A percentile compares a stretch with the other conserved stretches of the same genome.
Conservation (phyloP, 1,140 invertebrate genomes). For the Coelopa frigida region DNA sequence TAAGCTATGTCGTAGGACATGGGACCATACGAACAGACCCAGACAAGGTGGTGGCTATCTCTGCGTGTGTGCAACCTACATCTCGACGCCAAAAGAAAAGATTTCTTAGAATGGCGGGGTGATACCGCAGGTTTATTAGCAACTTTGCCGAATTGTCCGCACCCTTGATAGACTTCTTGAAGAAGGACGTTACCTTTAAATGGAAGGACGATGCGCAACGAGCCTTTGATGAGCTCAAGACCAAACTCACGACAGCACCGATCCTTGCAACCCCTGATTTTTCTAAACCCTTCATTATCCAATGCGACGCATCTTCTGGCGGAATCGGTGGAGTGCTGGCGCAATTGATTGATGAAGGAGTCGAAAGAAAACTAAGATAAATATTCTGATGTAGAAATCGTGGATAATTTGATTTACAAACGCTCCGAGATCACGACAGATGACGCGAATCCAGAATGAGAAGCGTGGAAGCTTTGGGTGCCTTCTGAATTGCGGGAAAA, state of each 20-base stretch:
- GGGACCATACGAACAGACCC: conserved; percentile 36
- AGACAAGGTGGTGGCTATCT: conserved; percentile 18
- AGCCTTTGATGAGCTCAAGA: conserved; percentile 18
- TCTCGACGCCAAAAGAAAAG: conserved; percentile 35
- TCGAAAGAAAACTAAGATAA: conserved; percentile 8
- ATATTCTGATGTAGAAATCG: too few relatives aligned
- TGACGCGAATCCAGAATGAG: too few relatives aligned
- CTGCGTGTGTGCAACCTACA: conserved; percentile 9
- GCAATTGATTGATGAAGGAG: conserved; percentile 27
- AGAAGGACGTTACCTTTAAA: conserved; percentile 8
- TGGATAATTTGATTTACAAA: too few relatives aligned
- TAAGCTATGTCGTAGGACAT: conserved; percentile 20
- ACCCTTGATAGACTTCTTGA: conserved; percentile 22
- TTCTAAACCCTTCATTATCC: conserved; percentile 12
- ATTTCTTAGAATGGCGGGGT: conserved; percentile 45
- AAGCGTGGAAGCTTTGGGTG: too few relatives aligned
- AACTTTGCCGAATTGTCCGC: conserved; percentile 28
- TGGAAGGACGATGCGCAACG: conserved; percentile 1
- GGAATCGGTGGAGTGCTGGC: conserved; percentile 23
- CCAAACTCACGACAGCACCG: conserved; percentile 11
- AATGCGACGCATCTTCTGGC: conserved; percentile 11
- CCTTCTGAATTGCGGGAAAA: too few relatives aligned
- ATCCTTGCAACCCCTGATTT: conserved; percentile 24
- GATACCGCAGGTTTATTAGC: conserved; percentile 37
- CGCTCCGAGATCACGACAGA: too few relatives aligned